These are phyloP conservation scores for Zelleria hepariella DNA, from an alignment of 2,888 invertebrate genomes.

Conservation along the genomic window DNA sequence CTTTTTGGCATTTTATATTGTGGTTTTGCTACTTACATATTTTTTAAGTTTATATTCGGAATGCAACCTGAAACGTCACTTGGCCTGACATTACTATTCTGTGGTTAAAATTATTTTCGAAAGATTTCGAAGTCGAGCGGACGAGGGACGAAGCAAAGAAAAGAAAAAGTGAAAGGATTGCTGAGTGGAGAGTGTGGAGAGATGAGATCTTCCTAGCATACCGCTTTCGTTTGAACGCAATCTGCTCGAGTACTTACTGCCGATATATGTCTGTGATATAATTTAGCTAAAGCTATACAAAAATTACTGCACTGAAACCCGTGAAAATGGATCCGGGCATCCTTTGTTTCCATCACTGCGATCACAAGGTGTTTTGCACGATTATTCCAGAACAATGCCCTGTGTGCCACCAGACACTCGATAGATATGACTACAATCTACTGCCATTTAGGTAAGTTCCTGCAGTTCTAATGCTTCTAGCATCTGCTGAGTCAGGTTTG, in stretches of 20 bases:
- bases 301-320: constrained; percentile 20
- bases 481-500: constrained; percentile 12
- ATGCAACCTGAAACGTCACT: background rate
- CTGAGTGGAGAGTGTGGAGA: background rate
- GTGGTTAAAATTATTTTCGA: background rate
- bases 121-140: no score
- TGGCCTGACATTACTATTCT: background rate
- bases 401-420: constrained; percentile 75
- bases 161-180: background rate
- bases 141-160: no score
- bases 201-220: background rate
- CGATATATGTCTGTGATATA: constrained; percentile 17
- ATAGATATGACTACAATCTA: constrained; percentile 75
- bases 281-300: background rate
- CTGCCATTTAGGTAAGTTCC: constrained; percentile 79
- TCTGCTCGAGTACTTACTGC: background rate
- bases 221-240: background rate
- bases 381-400: constrained; percentile 84
- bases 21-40: no score
- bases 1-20: no score
- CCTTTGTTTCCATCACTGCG: constrained; percentile 93
- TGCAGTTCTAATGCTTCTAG: constrained; percentile 12
- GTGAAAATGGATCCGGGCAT: constrained; percentile 81
- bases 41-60: no score
- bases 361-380: constrained; percentile 86